phyloP scores from a whole-genome alignment of 2,888 invertebrate species.

The Platycnemis pennipes region DNA sequence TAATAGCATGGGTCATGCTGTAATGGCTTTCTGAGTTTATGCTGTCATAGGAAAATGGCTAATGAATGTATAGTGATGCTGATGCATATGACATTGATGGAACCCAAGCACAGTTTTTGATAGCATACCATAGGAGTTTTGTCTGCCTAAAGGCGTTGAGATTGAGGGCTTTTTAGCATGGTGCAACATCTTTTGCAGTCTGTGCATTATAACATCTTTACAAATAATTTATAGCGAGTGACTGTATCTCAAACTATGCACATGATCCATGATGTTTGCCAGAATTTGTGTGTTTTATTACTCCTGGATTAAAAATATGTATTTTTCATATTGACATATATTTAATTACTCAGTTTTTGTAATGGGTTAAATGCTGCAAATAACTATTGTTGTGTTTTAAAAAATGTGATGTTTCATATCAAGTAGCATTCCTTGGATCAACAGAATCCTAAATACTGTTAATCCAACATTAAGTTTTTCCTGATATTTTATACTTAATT shows the following conservation, averaged over 20 bases:
- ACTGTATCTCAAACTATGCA: conserved; percentile 16
- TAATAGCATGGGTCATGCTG: conserved; percentile 3
- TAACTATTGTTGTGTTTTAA: not conserved
- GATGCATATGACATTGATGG: conserved; percentile 11
- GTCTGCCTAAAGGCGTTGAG: conserved; percentile 20
- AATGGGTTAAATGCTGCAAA: not conserved
- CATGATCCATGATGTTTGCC: not conserved
- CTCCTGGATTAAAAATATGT: not conserved
- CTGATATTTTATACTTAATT: not conserved
- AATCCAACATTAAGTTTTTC: not conserved
- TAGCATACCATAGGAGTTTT: not conserved
- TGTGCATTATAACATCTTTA: not conserved
- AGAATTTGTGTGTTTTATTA: not conserved
- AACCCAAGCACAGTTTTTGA: not conserved
- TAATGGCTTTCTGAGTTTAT: not conserved
- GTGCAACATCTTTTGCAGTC: not conserved
- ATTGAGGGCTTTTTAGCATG: conserved; percentile 31
- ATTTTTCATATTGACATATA: conserved; percentile 20
- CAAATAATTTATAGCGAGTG: not conserved
- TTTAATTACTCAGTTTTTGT: not conserved
- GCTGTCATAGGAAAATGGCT: not conserved
- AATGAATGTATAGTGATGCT: conserved; percentile 7
- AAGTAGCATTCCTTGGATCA: not conserved
- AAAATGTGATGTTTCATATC: not conserved
- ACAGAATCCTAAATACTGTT: not conserved